A percentile compares a stretch with the other conserved stretches of the same genome.
phyloP scores from a whole-genome alignment of 1,140 invertebrate genomes.

The Drosophila arawakana region DNA sequence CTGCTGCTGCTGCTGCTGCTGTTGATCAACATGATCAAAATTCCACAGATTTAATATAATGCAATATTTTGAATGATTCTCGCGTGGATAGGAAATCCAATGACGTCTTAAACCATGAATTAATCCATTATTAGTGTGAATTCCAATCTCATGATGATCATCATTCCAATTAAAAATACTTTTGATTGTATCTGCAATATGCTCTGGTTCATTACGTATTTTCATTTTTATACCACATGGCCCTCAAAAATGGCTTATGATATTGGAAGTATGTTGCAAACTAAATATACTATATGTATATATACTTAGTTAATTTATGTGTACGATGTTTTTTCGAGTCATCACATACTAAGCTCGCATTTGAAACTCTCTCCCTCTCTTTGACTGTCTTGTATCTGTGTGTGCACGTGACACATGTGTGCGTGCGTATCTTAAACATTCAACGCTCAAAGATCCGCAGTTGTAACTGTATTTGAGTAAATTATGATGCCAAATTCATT shows the following conservation, averaged over 20 bases:
- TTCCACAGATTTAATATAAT: neutral
- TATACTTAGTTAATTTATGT: neutral
- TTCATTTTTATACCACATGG: slow-evolving; percentile 66
- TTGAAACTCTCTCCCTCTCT: neutral
- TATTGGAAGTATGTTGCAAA: neutral
- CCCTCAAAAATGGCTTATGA: slow-evolving; percentile 18
- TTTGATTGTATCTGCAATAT: slow-evolving; percentile 29
- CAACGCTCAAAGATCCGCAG: neutral
- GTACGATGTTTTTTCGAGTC: neutral
- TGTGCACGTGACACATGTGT: neutral
- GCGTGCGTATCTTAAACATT: neutral
- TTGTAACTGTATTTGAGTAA: neutral
- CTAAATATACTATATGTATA: slow-evolving; percentile 4
- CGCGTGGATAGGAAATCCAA: neutral
- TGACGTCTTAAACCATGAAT: neutral
- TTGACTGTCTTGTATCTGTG: neutral
- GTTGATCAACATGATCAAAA: neutral
- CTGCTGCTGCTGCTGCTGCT: neutral
- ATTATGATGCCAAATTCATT: neutral
- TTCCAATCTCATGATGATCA: neutral
- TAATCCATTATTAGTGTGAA: neutral
- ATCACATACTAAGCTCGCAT: neutral
- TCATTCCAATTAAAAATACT: slow-evolving; percentile 24
- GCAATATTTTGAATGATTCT: slow-evolving; percentile 1
- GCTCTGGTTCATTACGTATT: slow-evolving; percentile 46